These are phyloP conservation scores for Danio jaintianensis DNA, from an alignment of 2,797 vertebrate genomes.

Conservation along the genomic window DNA sequence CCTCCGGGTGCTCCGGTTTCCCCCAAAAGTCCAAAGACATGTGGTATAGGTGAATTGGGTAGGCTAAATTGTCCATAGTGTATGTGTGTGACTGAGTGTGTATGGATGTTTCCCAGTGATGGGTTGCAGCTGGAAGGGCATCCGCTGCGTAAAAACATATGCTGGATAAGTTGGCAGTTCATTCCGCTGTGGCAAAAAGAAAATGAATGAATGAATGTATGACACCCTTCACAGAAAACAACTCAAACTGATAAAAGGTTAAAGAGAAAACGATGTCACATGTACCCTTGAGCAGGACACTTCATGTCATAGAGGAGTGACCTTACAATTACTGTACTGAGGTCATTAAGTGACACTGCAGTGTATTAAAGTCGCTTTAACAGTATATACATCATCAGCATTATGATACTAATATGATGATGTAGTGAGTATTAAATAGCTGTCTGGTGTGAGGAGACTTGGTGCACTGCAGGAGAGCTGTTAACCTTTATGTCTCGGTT, in stretches of 20 bases:
- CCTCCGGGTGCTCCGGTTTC: no score
- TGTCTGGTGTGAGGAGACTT: background rate
- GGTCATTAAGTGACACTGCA: background rate
- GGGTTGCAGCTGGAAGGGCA: no score
- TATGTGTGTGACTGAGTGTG: no score
- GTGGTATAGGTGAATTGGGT: no score
- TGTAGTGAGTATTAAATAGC: conserved; percentile 6
- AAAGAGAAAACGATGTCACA: background rate
- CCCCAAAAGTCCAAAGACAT: no score
- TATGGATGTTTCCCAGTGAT: no score
- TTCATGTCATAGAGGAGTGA: background rate
- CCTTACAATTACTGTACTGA: background rate
- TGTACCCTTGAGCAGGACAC: background rate
- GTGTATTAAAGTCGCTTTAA: background rate
- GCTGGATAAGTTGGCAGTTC: no score
- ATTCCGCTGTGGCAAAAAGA: no score
- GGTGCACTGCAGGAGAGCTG: background rate
- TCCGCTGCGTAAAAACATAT: no score
- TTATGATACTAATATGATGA: conserved; percentile 5
- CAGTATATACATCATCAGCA: background rate
- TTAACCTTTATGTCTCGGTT: background rate
- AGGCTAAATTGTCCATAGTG: no score
- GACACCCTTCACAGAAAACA: background rate
- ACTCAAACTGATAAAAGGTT: background rate
- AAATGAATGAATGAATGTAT: no score